Evolutionary conservation across 2,888 invertebrate genomes (phyloP), one percentile per base, ranked within the genome.

Genomic region (Machimus rusticus): DNA sequence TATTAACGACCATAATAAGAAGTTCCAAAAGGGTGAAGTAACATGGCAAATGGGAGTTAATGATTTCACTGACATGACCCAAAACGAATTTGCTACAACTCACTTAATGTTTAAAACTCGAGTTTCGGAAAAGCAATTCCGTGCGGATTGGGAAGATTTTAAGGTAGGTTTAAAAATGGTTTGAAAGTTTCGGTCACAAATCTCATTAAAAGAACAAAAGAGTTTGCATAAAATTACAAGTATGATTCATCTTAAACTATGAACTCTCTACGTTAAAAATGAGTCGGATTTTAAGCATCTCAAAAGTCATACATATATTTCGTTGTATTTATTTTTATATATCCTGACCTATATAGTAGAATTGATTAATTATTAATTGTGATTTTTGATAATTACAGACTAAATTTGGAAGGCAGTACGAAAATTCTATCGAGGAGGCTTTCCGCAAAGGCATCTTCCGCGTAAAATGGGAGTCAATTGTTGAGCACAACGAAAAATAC

Each of bases 1-100:
- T 85, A 90, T 92, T 8, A 90, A 89, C 2, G 90, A 90, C n/a
- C 92, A 93, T 82, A 92, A 93, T 84, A 90, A 89, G 16, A 91
- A 91, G 74, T 91, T 88, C 78, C 90, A 90, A 43, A 90, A 88
- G 12, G 92, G 92, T 2, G 90, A 91, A 88, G 91, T 90, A 0
- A 90, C 91, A 0, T 92, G 88, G 85, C 90, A 90, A 88, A 91
- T 92, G 91, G 91, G 90, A 14, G 90, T 92, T 37, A 93, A 92
- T 88, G 90, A 91, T 12, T 90, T 92, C 86, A 89, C 92, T 14
- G 92, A 92, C 85, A 89, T 89, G 66, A 91, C 90, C 0, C 89
- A 89, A 9, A 91, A 91, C 4, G 92, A 92, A 88, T 37, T 76
- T 31, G 2, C 66, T 19, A 28, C 12, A 6, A 19, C 74, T 74